Base-by-base conservation (phyloP, 2,797 vertebrate genomes). In the Cyprinodon diabolis region DNA sequence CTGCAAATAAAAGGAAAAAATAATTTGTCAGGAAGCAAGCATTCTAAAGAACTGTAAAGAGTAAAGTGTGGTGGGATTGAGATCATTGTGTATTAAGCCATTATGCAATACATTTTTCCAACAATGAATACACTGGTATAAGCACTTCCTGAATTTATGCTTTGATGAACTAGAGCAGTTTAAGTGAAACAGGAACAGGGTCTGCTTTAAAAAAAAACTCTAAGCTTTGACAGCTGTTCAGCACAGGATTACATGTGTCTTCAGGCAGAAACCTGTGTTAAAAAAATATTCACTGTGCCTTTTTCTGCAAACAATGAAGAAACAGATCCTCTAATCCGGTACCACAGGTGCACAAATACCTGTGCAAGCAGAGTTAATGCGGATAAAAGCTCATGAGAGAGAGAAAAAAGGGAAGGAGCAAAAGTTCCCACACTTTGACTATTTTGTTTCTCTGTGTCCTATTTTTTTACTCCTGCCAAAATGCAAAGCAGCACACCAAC, bases 351-450 rank as follows among this genome's bases (percentile, higher is more conserved):
- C 89, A 91, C 89, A 92, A 91, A 91, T 89, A 91, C 93, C 90
- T 89, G 88, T 85, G 92, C 87, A 89, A 92, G 92, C 88, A 90
- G 89, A 89, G 93, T 91, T 94, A 94, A 94, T 86, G 81, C 85
- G 88, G 90, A 92, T 92, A 93, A 94, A 94, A 93, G 93, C 88
- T 88, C 89, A 81, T 87, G 86, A 89, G 91, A 86, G 80, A 82
- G 89, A 90, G 62, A 93, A 92, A 90, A 93, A 43, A 94, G 90
- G 74, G 77, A 83, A 86, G 77, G 77, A 84, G 81, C 79, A 92
- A 89, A 89, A 86, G 87, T 96, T 96, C 95, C 94, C 95, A 95
- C 95, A 95, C 93, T 94, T 89, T 89, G 91, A 87, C 86, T 74
- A 87, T 90, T 94, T 94, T 94, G 90, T 95, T 92, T 94, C 84